Evolutionary conservation across 1,140 invertebrate genomes (phyloP), one percentile per base, ranked within the genome.

Genomic region (Diachasma alloeum): DNA sequence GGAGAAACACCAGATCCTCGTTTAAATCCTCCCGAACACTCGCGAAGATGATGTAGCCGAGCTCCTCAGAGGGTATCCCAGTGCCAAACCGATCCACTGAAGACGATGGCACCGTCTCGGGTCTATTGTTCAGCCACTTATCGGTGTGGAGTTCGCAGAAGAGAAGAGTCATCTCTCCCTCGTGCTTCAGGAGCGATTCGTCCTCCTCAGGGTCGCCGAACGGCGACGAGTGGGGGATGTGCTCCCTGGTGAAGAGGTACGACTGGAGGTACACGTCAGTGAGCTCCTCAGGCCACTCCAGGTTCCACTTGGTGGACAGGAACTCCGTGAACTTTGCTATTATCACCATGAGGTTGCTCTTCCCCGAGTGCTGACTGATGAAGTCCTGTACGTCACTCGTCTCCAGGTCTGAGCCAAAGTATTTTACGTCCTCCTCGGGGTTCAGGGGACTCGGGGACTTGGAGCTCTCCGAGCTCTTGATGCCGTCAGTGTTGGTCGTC

Each of bases 381-480:
- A 95, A 94, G 48, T 88, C 83, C 75, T 91, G 88, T 0, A 95
- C 92, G 83, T 95, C 93, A 15, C 85, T 84, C 66, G 84, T 89
- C 91, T 95, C 94, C 36, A 85, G 82, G 31, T 93, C 91, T 19
- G 91, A 91, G 19, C 91, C 92, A 88, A 95, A 95, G 86, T 95
- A 95, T 63, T 87, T 87, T 74, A 78, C 70, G 42, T 78, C 81
- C 63, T 81, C 75, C 39, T 68, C 82, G 46, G 53, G 79, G 39
- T 77, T 66, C 17, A 78, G 79, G 4, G 87, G 86, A 83, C 83
- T 87, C 0, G 81, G 79, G 5, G 85, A 83, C 75, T 90, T 89
- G 0, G 87, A 89, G 72, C 85, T 88, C 15, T 85, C 83, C 0
- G 83, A 82, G 77, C 85, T 87, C 72, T 86, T 87, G 4, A 83